Conservation (phyloP, 2,888 invertebrate genomes). For the Marasmarcha lunaedactyla region DNA sequence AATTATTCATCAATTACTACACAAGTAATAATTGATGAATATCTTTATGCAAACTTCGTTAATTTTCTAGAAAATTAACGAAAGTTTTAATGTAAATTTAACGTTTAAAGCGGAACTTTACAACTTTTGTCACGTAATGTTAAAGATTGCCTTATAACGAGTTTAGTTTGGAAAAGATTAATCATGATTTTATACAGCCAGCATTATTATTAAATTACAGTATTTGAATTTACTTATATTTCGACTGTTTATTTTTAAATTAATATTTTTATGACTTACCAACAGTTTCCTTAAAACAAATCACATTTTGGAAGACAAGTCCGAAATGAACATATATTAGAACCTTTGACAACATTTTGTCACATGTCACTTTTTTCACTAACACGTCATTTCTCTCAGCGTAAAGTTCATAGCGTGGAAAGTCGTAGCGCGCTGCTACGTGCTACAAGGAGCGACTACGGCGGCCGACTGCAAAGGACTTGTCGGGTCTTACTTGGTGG, state of each 20-base stretch:
- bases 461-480: neutral
- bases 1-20: no score
- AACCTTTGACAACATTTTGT: conserved; percentile 62
- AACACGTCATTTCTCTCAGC: conserved; percentile 16
- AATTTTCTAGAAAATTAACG: conserved; percentile 9
- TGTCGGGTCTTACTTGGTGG: neutral
- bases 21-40: neutral
- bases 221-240: no score
- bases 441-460: neutral
- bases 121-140: conserved; percentile 18
- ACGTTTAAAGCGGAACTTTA: conserved; percentile 13
- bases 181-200: no score
- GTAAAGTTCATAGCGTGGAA: conserved; percentile 1
- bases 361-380: conserved; percentile 28
- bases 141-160: conserved; percentile 13
- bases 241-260: no score
- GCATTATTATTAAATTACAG: no score
- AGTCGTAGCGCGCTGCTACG: neutral
- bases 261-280: no score
- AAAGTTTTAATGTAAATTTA: conserved; percentile 9
- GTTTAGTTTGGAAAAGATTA: neutral
- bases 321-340: conserved; percentile 62
- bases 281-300: conserved; percentile 61
- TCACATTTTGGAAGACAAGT: conserved; percentile 65
- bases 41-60: neutral